Evolutionary conservation across 2,797 vertebrate genomes (phyloP).

Genomic region (Iguana delicatissima): DNA sequence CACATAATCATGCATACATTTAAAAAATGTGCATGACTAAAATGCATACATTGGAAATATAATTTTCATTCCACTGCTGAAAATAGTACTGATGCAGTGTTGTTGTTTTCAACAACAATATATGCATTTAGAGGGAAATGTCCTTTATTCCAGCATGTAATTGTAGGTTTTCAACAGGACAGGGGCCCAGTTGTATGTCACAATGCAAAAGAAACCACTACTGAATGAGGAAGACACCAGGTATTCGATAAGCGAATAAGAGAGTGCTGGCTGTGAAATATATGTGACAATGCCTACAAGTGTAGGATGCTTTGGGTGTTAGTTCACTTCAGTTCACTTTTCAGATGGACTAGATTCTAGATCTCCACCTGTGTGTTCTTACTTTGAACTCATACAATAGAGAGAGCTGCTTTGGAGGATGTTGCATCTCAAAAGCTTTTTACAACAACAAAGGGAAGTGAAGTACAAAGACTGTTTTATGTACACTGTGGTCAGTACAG

Average conservation of each 20-base stretch:
- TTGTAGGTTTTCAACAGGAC: constrained; percentile 18
- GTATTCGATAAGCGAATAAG: neutral
- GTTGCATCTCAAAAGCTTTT: constrained; percentile 62
- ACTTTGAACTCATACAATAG: constrained; percentile 58
- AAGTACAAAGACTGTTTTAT: constrained; percentile 27
- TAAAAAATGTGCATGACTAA: no score
- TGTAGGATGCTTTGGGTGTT: constrained; percentile 2
- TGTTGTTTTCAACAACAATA: no score
- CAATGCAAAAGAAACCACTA: constrained; percentile 10
- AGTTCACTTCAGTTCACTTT: constrained; percentile 51
- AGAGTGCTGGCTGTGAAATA: neutral
- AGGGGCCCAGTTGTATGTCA: neutral
- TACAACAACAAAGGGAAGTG: constrained; percentile 48
- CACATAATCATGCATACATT: no score
- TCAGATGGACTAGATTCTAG: constrained; percentile 34
- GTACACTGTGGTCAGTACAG: constrained; percentile 23
- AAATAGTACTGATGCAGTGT: no score
- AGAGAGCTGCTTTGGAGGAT: constrained; percentile 39
- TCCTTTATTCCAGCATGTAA: neutral
- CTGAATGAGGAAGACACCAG: neutral
- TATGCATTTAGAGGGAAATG: no score
- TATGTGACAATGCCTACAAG: neutral
- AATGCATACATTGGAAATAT: no score
- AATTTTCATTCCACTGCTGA: no score
- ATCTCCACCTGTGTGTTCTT: constrained; percentile 59